Base-by-base conservation (phyloP, 1,140 invertebrate genomes). In the Luehdorfia chinensis region DNA sequence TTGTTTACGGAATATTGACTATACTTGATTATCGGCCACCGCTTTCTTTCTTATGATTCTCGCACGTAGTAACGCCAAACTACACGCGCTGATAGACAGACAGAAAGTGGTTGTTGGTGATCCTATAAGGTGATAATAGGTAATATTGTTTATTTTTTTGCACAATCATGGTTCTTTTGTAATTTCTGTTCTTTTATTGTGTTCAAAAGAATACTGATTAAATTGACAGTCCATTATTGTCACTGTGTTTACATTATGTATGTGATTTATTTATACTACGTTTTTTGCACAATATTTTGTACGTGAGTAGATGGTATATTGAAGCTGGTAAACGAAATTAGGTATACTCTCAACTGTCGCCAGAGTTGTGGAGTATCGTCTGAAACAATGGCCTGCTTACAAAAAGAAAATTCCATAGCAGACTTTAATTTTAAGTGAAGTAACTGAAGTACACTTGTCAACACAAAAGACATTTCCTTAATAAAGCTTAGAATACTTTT, bases 41-140 rank as follows among this genome's bases (percentile, higher is more conserved):
- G 60, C 37, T 77, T 79, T 53, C 43, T 36, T 37, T 39, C 11
- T 2, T 13, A 45, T 45, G 27, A 50, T 37, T 61, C 51, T 39
- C 18, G 23, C 49, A 12, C 34, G 47, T 68, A 65, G 68, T 66
- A 43, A 52, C 81, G 81, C 81, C 81, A 86, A 69, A 69, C 66
- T 75, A 58, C 47, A 21, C 41, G 53, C 45, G 32, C 16, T 33
- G 55, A 50, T 51, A n/a, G 44, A 46, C 45, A 47, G 12, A 21
- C 47, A 18, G 9, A 25, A 69, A 72, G 36, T 43, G 6, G 30
- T 74, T 28, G 27, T 41, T 47, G 36, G 18, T 57, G 36, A 75
- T 76, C 45, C 49, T 50, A 48, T 74, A 68, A 80, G 66, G 78
- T 84, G 80, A 84, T 84, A 80, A 84, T 81, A 80, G 72, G 63